Evolutionary conservation across 2,888 invertebrate genomes (phyloP), one percentile per base, ranked within the genome.

Genomic region (Phengaris arion): DNA sequence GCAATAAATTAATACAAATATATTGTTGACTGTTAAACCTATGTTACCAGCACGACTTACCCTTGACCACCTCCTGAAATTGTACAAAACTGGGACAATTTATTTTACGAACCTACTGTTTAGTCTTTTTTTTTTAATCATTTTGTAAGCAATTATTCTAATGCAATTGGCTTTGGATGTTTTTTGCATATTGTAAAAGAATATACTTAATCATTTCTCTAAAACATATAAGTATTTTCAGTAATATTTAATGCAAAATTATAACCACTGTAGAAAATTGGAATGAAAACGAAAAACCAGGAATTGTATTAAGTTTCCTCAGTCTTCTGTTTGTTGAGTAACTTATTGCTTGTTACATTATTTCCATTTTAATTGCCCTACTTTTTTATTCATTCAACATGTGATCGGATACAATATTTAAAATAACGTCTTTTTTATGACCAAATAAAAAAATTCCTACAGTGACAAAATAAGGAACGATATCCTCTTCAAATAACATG

Each of bases 51-150:
- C 64, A 64, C 59, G 46, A 74, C 15, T 59, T 59, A 10, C 35
- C 22, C 45, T 74, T 74, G 74, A 46, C 59, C 48, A 72, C 52
- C 9, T 12, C 12, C 6, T 10, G 2, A 45, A 45, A 59, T 22
- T 59, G 22, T 59, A 59, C 22, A 59, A 22, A 59, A 9, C 59
- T 22, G 59, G 15, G 22, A 9, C 0, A 10, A 22, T 59, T 59
- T 22, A 59, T 22, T 15, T 57, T 57, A 10, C 15, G 9, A 15
- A 45, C 35, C 74, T 75, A 22, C 80, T 80, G 80, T 83, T 90
- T 90, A 90, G 90, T 90, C 90, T 86, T 85, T 83, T 85, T 85
- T n/a, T 85, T 85, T 86, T 85, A 82, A 81, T 85, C 83, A 52
- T 72, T 52, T 72, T 52, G 22, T 54, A 72, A 54, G 72, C 35